Evolutionary conservation across 1,140 invertebrate genomes (phyloP), one percentile per base, ranked within the genome.

Genomic region (Glossosoma conforme): DNA sequence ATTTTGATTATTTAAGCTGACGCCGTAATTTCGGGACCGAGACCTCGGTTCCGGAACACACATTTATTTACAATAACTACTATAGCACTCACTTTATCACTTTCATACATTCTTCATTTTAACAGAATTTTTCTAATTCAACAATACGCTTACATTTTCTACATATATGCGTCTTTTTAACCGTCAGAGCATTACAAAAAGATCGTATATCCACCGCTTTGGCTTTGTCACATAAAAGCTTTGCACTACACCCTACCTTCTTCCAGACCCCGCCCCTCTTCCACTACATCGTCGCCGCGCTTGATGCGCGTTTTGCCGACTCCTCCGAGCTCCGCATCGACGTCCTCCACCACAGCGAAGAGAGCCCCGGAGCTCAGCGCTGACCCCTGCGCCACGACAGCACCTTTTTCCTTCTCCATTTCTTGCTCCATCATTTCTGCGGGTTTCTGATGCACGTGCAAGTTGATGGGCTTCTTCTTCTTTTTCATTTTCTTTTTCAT

Each of bases 401-500:
- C 44, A 59, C 57, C 57, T 55, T 55, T 59, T 21, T 58, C 54
- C 44, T 37, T 38, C n/a, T 47, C 44, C 40, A 22, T 46, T 24
- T 30, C 20, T 28, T 13, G n/a, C 36, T 33, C 43, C 10, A 14
- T 4, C 20, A 22, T n/a, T 24, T 44, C 2, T 9, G 22, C 38
- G 17, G 32, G 24, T 19, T 47, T 19, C 10, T 36, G 43, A 9
- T 59, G 57, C 19, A 59, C 17, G 48, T 55, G 52, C 9, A 59
- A 17, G n/a, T 52, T 45, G 2, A 37, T 24, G 2, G 52, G 52
- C 35, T 52, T 55, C 44, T 52, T 48, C 47, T 55, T 55, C 42
- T 55, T 55, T 42, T 57, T 57, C 50, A 49, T 49, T 48, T 52
- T 51, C 32, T 54, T 52, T 20, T 50, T 42, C 44, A 52, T 55